Base-by-base conservation (phyloP, 2,113 vertebrate genomes). In the Elaphurus davidianus region DNA sequence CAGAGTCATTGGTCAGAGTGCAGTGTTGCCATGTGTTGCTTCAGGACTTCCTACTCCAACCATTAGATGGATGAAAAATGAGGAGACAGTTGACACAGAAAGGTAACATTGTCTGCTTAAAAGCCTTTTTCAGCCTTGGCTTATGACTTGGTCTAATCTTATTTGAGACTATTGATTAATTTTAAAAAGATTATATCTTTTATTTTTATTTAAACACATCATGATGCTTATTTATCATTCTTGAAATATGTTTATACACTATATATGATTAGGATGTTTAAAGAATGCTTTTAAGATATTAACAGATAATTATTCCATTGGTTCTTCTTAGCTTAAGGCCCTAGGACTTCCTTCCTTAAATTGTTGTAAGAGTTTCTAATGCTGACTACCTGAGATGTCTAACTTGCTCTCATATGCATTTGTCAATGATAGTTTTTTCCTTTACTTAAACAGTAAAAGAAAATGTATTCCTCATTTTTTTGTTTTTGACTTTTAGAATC, bases 1-100 rank as follows among this genome's bases (percentile, higher is more conserved):
- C 6, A 99, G 98, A 98, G 98, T 99, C 14, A 57, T 97, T 27
- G 99, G 99, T 12, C 99, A 99, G 96, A 99, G 90, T 1, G 99
- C 98, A 0, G 83, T 99, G 84, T 98, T 99, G 59, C 99, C 99
- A 0, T 99, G 99, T 23, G 99, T 99, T 15, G 99, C 99, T 0
- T 60, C 96, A 0, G 99, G 99, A 6, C 99, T 98, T 98, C 99
- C 99, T 8, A 16, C 93, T 0, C 99, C 99, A 0, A 81, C 82
- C 1, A 15, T 99, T 71, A 98, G 98, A 5, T 99, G 99, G 99
- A 99, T 98, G 96, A 98, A 97, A 88, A 98, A 99, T 2, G 99
- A 99, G 93, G 99, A 99, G 28, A 98, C 98, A 55, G 98, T 99
- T 15, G 85, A 99, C 17, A 98, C 98, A 6, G 99, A 99, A 76